phyloP scores from a whole-genome alignment of 2,797 vertebrate species.

The Dromococcyx pavoninus region DNA sequence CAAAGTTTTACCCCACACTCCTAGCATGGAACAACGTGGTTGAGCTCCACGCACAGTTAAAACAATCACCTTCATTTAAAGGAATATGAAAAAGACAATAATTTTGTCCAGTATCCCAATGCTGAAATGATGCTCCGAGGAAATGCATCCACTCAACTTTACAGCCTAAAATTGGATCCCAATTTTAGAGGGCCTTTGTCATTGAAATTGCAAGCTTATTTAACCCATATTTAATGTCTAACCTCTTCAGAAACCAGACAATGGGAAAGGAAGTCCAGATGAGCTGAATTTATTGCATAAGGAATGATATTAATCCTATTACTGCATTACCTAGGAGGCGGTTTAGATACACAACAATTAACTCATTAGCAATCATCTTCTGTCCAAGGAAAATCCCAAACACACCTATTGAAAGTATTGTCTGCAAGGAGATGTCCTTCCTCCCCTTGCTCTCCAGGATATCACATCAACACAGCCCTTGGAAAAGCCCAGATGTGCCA shows the following conservation, averaged over 20 bases:
- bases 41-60: background rate
- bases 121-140: background rate
- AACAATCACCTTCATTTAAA: background rate
- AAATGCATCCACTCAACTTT: background rate
- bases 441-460: background rate
- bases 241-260: background rate
- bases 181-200: background rate
- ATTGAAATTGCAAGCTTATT: background rate
- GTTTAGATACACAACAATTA: background rate
- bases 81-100: background rate
- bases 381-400: background rate
- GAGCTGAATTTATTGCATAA: background rate
- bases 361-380: background rate
- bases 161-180: background rate
- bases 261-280: background rate
- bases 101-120: background rate
- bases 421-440: background rate
- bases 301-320: background rate
- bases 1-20: background rate
- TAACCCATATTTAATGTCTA: background rate
- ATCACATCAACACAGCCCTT: background rate
- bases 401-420: background rate
- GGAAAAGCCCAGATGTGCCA: background rate
- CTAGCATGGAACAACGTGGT: background rate
- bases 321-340: background rate